Conservation (phyloP, 2,113 vertebrate genomes). For the Rhinolophus ferrumequinum region DNA sequence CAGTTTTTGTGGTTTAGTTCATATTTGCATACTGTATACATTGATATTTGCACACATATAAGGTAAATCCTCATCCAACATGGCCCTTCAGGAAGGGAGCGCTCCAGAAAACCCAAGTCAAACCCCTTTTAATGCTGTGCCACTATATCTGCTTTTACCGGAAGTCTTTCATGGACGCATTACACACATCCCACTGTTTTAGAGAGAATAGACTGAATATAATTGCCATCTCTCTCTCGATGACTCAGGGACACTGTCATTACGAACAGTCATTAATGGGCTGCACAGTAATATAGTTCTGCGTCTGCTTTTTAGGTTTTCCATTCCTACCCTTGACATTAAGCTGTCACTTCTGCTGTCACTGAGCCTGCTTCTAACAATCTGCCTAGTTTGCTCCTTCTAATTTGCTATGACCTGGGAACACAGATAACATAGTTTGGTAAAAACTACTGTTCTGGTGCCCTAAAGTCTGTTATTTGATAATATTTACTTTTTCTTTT, state of each 20-base stretch:
- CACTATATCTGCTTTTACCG: neutral
- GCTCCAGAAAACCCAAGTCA: neutral
- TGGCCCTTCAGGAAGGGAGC: neutral
- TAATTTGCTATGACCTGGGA: neutral
- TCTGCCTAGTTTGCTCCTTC: neutral
- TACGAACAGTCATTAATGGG: neutral
- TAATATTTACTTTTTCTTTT: neutral
- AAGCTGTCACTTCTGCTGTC: conserved; percentile 5
- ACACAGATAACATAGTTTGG: neutral
- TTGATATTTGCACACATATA: neutral
- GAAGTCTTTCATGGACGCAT: neutral
- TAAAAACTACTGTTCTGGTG: neutral
- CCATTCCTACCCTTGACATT: neutral
- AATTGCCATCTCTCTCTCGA: neutral
- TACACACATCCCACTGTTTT: neutral
- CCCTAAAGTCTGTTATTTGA: neutral
- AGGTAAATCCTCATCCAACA: neutral
- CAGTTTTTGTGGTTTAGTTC: neutral
- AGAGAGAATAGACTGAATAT: neutral
- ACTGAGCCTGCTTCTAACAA: neutral
- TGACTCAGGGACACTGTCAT: conserved; percentile 4
- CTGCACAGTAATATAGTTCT: neutral
- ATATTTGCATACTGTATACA: neutral
- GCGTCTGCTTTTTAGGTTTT: conserved; percentile 44
- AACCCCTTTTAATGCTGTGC: neutral